Conservation (phyloP, 2,888 invertebrate species). For the Hedychridium roseum region DNA sequence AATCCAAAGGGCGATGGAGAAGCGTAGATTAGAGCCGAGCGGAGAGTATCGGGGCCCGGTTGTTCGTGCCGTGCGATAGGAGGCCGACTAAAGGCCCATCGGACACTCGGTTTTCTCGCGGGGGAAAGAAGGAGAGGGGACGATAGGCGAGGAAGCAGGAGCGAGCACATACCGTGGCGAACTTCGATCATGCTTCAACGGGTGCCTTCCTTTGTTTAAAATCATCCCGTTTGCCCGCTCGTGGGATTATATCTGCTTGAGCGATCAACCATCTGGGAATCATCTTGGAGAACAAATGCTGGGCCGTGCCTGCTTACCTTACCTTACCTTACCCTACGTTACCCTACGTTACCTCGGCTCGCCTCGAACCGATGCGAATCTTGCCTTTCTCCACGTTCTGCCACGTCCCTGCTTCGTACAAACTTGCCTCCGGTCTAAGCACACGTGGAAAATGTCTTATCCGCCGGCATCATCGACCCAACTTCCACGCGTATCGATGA, state of each 20-base stretch:
- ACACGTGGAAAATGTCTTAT: slow-evolving; percentile 4
- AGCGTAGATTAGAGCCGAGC: slow-evolving; percentile 3
- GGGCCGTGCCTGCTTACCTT: background rate
- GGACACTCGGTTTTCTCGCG: too few species aligned
- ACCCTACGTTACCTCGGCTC: background rate
- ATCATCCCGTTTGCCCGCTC: slow-evolving; percentile 49
- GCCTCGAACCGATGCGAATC: slow-evolving; percentile 39
- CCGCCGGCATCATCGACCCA: background rate
- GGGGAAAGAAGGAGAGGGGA: too few species aligned
- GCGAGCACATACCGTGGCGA: slow-evolving; percentile 48
- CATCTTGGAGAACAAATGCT: slow-evolving; percentile 46
- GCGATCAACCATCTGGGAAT: slow-evolving; percentile 54
- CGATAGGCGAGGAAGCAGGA: slow-evolving; percentile 23
- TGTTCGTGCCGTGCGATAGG: slow-evolving; percentile 25
- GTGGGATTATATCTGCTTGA: slow-evolving; percentile 56
- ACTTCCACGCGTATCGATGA: background rate
- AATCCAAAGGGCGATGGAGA: too few species aligned
- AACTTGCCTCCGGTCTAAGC: slow-evolving; percentile 1
- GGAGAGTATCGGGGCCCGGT: slow-evolving; percentile 6
- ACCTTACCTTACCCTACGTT: background rate
- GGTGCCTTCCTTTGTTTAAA: slow-evolving; percentile 56
- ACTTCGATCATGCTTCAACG: slow-evolving; percentile 54
- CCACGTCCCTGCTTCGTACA: background rate
- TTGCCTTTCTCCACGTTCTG: slow-evolving; percentile 27
- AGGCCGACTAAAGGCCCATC: slow-evolving; percentile 32